These are phyloP conservation scores for Siniperca knerii DNA, from an alignment of 2,113 vertebrate species.

Conservation along the genomic window DNA sequence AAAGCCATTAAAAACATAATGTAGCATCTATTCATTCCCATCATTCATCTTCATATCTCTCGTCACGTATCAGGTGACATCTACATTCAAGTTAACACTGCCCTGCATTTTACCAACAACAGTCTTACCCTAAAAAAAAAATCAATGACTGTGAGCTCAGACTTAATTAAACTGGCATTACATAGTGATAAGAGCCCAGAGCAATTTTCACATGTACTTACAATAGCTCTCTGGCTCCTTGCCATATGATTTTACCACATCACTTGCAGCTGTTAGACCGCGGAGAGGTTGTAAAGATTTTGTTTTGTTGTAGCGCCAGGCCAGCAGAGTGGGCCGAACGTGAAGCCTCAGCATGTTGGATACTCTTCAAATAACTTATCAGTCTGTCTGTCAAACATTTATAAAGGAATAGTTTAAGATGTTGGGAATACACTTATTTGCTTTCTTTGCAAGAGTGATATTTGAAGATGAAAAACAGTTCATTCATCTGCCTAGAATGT, in stretches of 20 bases:
- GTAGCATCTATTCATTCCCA: conserved; percentile 40
- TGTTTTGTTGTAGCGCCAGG: conserved; percentile 9
- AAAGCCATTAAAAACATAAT: conserved; percentile 50
- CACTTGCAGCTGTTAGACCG: conserved; percentile 30
- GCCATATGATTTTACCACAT: conserved; percentile 55
- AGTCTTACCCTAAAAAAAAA: conserved; percentile 9
- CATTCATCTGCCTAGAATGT: not conserved
- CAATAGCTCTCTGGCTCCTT: conserved; percentile 33
- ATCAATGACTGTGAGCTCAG: conserved; percentile 32
- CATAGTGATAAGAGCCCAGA: conserved; percentile 43
- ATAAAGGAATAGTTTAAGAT: not conserved
- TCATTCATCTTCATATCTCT: conserved; percentile 41
- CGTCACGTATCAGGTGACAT: conserved; percentile 28
- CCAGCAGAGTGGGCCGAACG: not conserved
- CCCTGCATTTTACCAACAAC: conserved; percentile 14
- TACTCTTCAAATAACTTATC: not conserved
- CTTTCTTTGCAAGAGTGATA: not conserved
- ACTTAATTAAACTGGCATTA: conserved; percentile 59
- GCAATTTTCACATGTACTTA: conserved; percentile 45
- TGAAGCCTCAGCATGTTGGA: not conserved
- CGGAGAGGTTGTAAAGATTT: conserved; percentile 30
- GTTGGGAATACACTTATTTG: not conserved
- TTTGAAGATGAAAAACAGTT: not conserved
- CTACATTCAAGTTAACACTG: conserved; percentile 13
- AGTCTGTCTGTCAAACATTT: not conserved